Base-by-base conservation (phyloP, 2,113 vertebrate species). In the Lophius piscatorius region DNA sequence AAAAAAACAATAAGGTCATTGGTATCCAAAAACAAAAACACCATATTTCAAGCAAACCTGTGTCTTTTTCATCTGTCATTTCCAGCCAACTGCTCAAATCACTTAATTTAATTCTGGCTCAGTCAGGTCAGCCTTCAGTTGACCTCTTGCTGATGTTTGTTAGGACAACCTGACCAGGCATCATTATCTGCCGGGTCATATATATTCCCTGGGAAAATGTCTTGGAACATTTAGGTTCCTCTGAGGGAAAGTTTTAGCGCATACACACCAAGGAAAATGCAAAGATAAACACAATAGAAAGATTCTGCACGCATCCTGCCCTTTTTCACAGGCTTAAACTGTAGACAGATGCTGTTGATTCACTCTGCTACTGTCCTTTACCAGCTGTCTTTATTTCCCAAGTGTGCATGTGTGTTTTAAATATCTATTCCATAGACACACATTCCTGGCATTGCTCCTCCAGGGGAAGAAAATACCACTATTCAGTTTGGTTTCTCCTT, bases 271-370 rank as follows among this genome's bases (percentile, higher is more conserved):
- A 60, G 46, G 52, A 35, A 39, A 66, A 67, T 14, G 45, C 18
- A 0, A 28, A 39, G 23, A 50, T 45, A 57, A 62, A 68, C 38
- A 59, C 39, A 64, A 20, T 11, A 7, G 2, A 10, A 57, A 10
- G 33, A 17, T 31, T 6, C 1, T 55, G 65, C 52, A 44, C 24
- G 34, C 70, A 75, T 76, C 76, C 63, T 56, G 82, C 60, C 71
- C 80, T 65, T 72, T 78, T 71, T 78, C 76, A 63, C 57, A 33
- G 51, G 63, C 76, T 74, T 83, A 85, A 35, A 21, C 13, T 45
- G 51, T 14, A 20, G 47, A 57, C 49, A 61, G 47, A 77, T 85
- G 74, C 64, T 68, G 75, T 63, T 24, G 24, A 28, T 49, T 24
- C 23, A 50, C n/a, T n/a, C 35, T 24, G 64, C 72, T 63, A 55